phyloP scores from a whole-genome alignment of 2,888 invertebrate genomes.

The Acanthopleura granulata region DNA sequence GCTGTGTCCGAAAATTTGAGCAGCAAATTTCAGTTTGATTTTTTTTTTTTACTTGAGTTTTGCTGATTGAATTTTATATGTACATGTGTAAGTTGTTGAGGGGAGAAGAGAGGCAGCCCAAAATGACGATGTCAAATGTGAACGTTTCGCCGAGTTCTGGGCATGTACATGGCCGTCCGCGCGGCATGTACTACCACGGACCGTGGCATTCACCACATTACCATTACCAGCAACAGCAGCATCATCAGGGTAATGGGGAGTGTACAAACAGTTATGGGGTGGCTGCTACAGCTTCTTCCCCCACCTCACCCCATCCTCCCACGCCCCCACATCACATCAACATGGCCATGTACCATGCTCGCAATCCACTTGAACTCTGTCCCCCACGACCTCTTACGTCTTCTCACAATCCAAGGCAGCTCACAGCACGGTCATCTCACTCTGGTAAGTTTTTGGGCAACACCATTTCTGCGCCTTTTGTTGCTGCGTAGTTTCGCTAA shows the following conservation, averaged over 20 bases:
- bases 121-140: constrained; percentile 10
- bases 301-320: constrained; percentile 13
- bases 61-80: not conserved
- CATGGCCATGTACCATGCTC: not conserved
- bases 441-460: not conserved
- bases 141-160: not conserved
- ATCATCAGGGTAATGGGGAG: not conserved
- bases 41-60: no score
- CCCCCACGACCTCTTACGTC: not conserved
- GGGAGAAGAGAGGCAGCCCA: not conserved
- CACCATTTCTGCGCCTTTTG: no score
- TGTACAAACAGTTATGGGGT: not conserved
- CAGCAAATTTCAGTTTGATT: no score
- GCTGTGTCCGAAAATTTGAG: no score
- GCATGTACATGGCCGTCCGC: not conserved
- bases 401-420: constrained; percentile 3
- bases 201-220: constrained; percentile 4
- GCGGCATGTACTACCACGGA: not conserved
- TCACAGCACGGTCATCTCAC: not conserved
- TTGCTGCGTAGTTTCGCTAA: no score
- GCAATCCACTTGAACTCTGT: constrained; percentile 2
- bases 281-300: not conserved
- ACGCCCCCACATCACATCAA: constrained; percentile 10
- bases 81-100: not conserved
- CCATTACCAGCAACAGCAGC: not conserved